Evolutionary conservation across 2,113 vertebrate species (phyloP).

Genomic region (Corvus cornix): DNA sequence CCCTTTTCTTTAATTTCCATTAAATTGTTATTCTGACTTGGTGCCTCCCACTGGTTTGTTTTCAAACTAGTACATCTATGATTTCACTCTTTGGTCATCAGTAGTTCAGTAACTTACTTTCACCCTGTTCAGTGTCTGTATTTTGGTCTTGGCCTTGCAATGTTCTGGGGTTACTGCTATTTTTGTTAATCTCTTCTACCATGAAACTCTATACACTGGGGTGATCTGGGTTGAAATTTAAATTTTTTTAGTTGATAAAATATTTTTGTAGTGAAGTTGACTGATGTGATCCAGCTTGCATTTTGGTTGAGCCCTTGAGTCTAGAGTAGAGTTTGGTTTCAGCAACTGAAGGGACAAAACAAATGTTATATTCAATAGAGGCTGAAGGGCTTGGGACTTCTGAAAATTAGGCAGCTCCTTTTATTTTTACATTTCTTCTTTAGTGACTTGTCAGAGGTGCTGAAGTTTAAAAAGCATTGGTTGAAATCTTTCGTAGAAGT

Average conservation of each 20-base stretch:
- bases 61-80: too few species aligned
- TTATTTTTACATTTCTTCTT: neutral
- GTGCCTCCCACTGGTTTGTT: too few species aligned
- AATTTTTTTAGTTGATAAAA: neutral
- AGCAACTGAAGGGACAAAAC: neutral
- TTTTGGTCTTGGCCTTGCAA: neutral
- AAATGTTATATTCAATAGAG: neutral
- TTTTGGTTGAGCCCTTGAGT: neutral
- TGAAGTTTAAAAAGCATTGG: rapidly evolving
- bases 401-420: neutral
- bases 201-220: neutral
- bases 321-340: neutral
- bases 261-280: neutral
- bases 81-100: neutral
- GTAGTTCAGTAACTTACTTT: neutral
- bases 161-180: neutral
- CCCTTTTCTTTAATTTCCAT: too few species aligned
- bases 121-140: neutral
- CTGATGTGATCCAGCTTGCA: neutral
- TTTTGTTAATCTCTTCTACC: neutral
- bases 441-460: neutral
- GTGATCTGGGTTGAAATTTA: neutral
- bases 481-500: neutral
- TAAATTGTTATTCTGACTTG: too few species aligned
- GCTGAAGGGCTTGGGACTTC: neutral